Evolutionary conservation across 2,797 vertebrate genomes (phyloP).

Genomic region (Discoglossus pictus): DNA sequence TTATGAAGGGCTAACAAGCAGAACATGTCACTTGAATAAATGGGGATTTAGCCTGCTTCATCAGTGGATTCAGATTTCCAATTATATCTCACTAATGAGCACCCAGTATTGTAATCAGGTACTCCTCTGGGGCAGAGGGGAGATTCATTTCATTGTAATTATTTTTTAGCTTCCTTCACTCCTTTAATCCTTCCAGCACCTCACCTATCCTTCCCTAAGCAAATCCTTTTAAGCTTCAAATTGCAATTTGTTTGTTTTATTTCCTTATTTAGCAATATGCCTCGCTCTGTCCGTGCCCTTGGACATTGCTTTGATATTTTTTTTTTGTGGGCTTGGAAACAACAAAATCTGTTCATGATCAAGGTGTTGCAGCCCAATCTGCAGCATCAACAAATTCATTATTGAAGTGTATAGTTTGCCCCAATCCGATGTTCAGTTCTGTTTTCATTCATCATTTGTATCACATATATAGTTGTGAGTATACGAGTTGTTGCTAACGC

Average conservation of each 20-base stretch:
- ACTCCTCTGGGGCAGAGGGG: conserved; percentile 52
- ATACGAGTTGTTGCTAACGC: too few relatives aligned
- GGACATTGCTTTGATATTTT: conserved; percentile 3
- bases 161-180: conserved; percentile 50
- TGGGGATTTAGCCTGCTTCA: conserved; percentile 46
- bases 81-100: conserved; percentile 63
- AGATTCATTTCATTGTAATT: conserved; percentile 57
- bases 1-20: conserved; percentile 6
- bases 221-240: conserved; percentile 24
- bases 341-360: too few relatives aligned
- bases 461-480: too few relatives aligned
- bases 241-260: conserved; percentile 29
- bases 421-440: too few relatives aligned
- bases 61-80: conserved; percentile 53
- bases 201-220: conserved; percentile 30
- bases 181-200: conserved; percentile 40
- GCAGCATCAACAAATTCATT: too few relatives aligned
- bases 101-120: conserved; percentile 52
- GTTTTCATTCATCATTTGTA: too few relatives aligned
- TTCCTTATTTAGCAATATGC: conserved; percentile 15
- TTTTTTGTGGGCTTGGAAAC: too few relatives aligned
- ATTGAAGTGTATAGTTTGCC: too few relatives aligned
- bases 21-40: not conserved
- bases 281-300: not conserved
- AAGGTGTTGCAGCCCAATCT: too few relatives aligned